Conservation (phyloP, 2,113 vertebrate genomes). For the Mola mola region DNA sequence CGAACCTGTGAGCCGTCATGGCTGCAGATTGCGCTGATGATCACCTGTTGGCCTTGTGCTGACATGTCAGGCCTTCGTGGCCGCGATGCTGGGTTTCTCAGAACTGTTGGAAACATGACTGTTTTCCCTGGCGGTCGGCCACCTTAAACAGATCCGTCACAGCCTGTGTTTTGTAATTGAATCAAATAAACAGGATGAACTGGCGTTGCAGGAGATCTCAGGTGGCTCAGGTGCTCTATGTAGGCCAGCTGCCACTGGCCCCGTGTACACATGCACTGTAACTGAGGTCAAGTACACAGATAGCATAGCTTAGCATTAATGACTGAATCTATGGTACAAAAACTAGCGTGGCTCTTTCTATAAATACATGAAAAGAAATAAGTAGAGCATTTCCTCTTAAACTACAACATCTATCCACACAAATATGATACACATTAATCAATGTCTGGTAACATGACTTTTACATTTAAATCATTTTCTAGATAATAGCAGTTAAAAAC, state of each 20-base stretch:
- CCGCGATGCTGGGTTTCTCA: conserved; percentile 61
- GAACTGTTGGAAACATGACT: conserved; percentile 67
- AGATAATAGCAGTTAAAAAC: too few relatives aligned
- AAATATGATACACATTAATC: too few relatives aligned
- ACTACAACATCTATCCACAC: too few relatives aligned
- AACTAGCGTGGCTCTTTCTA: too few relatives aligned
- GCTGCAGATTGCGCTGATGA: conserved; percentile 59
- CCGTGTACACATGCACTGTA: conserved; percentile 19
- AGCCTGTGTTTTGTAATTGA: conserved; percentile 71
- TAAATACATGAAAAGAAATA: too few relatives aligned
- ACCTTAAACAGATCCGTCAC: conserved; percentile 66
- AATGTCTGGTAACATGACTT: too few relatives aligned
- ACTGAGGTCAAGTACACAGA: conserved; percentile 19
- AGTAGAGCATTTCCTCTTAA: too few relatives aligned
- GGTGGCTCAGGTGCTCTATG: conserved; percentile 24
- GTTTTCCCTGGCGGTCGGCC: conserved; percentile 69
- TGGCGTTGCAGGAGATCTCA: conserved; percentile 43
- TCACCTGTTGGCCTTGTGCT: conserved; percentile 62
- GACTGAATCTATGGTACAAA: too few relatives aligned
- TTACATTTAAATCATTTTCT: too few relatives aligned
- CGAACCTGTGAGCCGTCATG: conserved; percentile 44
- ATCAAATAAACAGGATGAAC: conserved; percentile 72
- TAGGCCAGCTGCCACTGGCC: conserved; percentile 14
- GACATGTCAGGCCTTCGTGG: conserved; percentile 74
- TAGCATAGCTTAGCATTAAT: background rate